Evolutionary conservation across 2,113 vertebrate genomes (phyloP).

Genomic region (Chloroceryle aenea): DNA sequence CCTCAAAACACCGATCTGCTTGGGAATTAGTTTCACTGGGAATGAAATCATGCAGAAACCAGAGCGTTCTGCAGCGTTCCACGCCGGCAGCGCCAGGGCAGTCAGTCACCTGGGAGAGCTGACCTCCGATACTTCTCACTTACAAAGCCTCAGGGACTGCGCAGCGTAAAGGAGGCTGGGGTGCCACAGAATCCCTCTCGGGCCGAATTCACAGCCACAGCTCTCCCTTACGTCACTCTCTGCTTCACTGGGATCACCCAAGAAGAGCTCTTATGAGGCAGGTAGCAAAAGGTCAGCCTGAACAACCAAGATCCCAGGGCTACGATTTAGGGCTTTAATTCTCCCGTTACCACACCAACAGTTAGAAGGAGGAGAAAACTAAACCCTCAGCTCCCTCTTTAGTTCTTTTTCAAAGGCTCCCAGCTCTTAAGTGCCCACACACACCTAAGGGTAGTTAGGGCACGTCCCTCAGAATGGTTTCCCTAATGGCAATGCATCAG

Average conservation of each 20-base stretch:
- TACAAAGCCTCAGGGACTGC: neutral
- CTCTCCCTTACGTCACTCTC: neutral
- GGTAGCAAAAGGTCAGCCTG: constrained; percentile 55
- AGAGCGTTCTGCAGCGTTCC: fast-evolving
- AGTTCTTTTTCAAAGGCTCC: constrained; percentile 6
- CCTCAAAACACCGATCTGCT: neutral
- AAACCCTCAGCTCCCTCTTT: neutral
- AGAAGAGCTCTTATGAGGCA: constrained; percentile 9
- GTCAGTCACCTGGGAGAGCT: neutral
- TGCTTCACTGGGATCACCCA: neutral
- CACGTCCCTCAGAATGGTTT: neutral
- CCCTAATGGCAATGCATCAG: constrained; percentile 23
- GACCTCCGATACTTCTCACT: neutral
- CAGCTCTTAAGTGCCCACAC: neutral
- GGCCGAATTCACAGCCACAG: neutral
- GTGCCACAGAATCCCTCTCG: neutral
- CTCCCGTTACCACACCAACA: constrained; percentile 25
- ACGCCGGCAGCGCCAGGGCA: neutral
- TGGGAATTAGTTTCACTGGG: neutral
- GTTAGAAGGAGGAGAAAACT: constrained; percentile 15
- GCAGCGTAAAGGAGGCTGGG: neutral
- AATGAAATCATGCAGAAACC: neutral
- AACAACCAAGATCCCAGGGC: neutral
- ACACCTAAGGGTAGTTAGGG: neutral
- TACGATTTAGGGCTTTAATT: constrained; percentile 8